phyloP scores from a whole-genome alignment of 2,888 invertebrate genomes.

The Clitarchus hookeri region DNA sequence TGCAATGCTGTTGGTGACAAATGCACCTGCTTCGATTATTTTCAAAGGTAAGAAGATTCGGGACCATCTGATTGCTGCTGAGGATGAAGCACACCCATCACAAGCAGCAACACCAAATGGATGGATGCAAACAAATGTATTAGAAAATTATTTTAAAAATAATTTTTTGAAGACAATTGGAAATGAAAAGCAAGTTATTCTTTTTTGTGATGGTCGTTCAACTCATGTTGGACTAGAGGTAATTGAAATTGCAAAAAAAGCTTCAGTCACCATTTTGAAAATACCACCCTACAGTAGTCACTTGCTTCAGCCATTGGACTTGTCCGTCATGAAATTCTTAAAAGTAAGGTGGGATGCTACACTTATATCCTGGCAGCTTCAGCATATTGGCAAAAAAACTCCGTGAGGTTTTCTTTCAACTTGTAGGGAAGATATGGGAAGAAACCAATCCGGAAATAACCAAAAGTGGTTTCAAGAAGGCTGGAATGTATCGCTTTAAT shows the following conservation, averaged over 20 bases:
- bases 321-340: not conserved
- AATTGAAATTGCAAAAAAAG: no score
- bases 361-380: not conserved
- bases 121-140: no score
- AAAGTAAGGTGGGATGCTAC: slow-evolving; percentile 10
- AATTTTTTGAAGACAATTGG: slow-evolving; percentile 42
- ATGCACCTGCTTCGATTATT: slow-evolving; percentile 50
- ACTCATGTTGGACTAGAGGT: no score
- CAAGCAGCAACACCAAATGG: no score
- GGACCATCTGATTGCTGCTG: slow-evolving; percentile 49
- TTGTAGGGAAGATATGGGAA: no score
- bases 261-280: no score
- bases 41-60: slow-evolving; percentile 51
- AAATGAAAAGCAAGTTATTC: slow-evolving; percentile 37
- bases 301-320: no score
- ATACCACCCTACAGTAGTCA: no score
- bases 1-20: slow-evolving; percentile 47
- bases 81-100: slow-evolving; percentile 41
- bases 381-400: not conserved
- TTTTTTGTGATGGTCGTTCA: slow-evolving; percentile 44
- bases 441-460: not conserved
- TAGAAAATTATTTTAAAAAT: slow-evolving; percentile 46
- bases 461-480: not conserved
- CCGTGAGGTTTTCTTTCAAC: not conserved
- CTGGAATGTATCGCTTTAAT: not conserved